Evolutionary conservation across 1,140 invertebrate genomes (phyloP).

Genomic region (Metaphire vulgaris): DNA sequence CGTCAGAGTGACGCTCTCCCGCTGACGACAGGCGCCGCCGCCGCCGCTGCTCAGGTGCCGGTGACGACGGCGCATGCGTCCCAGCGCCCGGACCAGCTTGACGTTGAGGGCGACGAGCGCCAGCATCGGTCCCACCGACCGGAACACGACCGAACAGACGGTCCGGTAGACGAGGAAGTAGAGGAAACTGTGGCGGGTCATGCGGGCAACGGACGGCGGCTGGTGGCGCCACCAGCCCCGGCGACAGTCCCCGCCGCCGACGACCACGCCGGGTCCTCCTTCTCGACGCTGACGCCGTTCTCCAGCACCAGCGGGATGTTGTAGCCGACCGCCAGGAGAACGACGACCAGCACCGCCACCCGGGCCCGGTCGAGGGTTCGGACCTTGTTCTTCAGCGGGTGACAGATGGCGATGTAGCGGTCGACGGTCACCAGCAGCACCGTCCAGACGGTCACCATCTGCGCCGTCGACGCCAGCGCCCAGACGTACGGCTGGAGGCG

Average conservation of each 20-base stretch:
- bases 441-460: constrained; percentile 28
- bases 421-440: constrained; percentile 28
- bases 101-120: constrained; percentile 26
- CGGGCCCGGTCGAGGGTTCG: constrained; percentile 19
- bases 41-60: neutral
- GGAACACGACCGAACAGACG: constrained; percentile 25
- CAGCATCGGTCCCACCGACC: constrained; percentile 24
- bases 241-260: neutral
- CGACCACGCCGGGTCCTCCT: neutral
- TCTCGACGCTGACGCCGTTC: constrained; percentile 13
- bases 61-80: neutral
- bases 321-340: constrained; percentile 23
- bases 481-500: constrained; percentile 20
- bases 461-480: constrained; percentile 25
- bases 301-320: constrained; percentile 29
- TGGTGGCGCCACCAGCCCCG: neutral
- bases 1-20: constrained; percentile 69
- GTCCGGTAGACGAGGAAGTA: constrained; percentile 30
- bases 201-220: neutral
- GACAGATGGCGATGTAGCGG: constrained; percentile 26
- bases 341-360: constrained; percentile 15
- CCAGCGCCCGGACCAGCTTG: constrained; percentile 14
- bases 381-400: constrained; percentile 21
- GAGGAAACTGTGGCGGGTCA: neutral
- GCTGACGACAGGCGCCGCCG: constrained; percentile 29